Base-by-base conservation (phyloP, 2,797 vertebrate species). In the Lerista edwardsae region DNA sequence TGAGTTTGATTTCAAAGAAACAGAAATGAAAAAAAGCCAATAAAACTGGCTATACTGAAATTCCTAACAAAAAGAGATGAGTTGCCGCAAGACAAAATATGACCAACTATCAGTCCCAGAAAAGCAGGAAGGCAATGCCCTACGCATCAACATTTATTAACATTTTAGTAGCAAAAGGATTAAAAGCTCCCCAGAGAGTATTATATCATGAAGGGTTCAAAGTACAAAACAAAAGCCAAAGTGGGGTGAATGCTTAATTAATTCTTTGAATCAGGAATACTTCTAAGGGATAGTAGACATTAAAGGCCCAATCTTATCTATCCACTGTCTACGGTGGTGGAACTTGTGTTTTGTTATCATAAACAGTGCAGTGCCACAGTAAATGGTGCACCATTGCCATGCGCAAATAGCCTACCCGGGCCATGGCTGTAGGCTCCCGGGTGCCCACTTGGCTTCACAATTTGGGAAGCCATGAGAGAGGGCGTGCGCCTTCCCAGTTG, bases 1-100 rank as follows among this genome's bases (percentile, higher is more conserved):
- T 87, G 93, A 90, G 93, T 91, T 91, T 95, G 96, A 96, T 96
- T 95, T 93, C 92, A 95, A 95, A 96, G 59, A 76, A 47, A 80
- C 6, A 51, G 31, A 96, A 91, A 91, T 71, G 88, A 87, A 83
- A 87, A 83, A 93, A 83, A 84, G 14, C 65, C 89, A 86, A 76
- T 84, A 83, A 87, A 92, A 93, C 93, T 29, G 27, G 64, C 51
- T 31, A 55, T 11, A 21, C 2, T 29, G 15, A 59, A 80, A 75
- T 6, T 11, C n/a, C 36, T 61, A 68, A 75, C 5, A n/a, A 68
- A 80, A 67, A 85, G 51, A 55, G 0, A 27, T 31, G n/a, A 44
- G 77, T 75, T 81, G 59, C 51, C 23, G 47, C 9, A 39, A 44
- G 15, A 73, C 34, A 65, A 59, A 15, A 19, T 41, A 47, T n/a